Base-by-base conservation (phyloP, 2,888 invertebrate genomes). In the Orchestes rusci region DNA sequence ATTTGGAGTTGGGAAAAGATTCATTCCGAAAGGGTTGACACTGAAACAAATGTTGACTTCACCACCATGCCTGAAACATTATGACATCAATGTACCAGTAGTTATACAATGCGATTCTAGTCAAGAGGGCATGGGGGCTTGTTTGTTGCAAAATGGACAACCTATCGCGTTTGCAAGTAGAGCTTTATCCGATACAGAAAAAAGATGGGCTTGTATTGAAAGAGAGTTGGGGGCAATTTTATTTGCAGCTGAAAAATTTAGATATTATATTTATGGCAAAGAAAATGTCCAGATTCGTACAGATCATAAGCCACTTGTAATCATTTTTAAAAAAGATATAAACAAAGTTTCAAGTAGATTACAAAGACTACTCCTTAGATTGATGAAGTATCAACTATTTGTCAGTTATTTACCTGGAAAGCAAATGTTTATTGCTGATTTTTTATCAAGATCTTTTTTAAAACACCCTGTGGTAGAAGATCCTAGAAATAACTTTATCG, bases 291-390 rank as follows among this genome's bases (percentile, higher is more conserved):
- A n/a, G n/a, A n/a, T n/a, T 18, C 3, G 16, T 17, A 48, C 43
- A 1, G 51, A 51, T 37, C 48, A 48, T 37, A 51, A 51, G 39
- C 51, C 48, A 2, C 38, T 43, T 5, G 16, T 45, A 3, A 45
- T 61, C 8, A 43, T 66, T 8, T 38, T 66, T 13, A 52, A 53
- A n/a, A 65, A 63, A 43, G 28, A 50, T 28, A 42, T 64, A 16
- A 54, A 56, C 43, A 57, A 57, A 3, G 41, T 64, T 4, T 56
- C 60, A 4, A 58, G 61, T 7, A 40, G 51, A 19, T 38, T 49
- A 27, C 48, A 51, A 32, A 15, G 47, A 15, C 45, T 50, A 16
- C 20, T 47, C 15, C 44, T 51, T 13, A 32, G 51, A 31, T 23
- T 51, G 27, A 50, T 53, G 45, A 39, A 46, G 10, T 51, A 47